Evolutionary conservation across 1,140 invertebrate genomes (phyloP), one percentile per base, ranked within the genome.

Genomic region (Micrasema minimum): DNA sequence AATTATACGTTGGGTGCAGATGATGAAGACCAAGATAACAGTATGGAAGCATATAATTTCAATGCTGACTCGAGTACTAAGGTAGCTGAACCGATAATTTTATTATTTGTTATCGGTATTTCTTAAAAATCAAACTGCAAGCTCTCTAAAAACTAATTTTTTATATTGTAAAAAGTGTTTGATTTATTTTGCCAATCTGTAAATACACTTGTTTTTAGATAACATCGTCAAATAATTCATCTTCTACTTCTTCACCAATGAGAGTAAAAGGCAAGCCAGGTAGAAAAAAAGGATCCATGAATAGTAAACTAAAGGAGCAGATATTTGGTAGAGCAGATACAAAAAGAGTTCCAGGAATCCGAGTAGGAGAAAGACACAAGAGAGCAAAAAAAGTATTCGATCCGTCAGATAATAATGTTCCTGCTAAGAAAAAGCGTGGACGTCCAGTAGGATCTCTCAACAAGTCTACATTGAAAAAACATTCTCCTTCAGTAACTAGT

Each of bases 341-440:
- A 18, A 70, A 74, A 51, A 64, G 45, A 50, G 82, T 79, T 70
- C 76, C 79, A 6, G 80, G 76, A 23, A 80, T 84, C 1, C 77
- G 82, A 61, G 83, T 85, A 14, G 82, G 82, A 31, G 82, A 83
- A 72, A 77, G 82, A 74, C 78, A 82, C 22, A 85, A 85, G 76
- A 83, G 83, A 82, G 90, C 90, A 6, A 92, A 90, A 76, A 91
- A 91, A 81, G 90, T 92, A 0, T 92, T 92, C 78, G 91, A 92
- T 80, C 91, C 91, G n/a, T 92, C 90, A 2, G 91, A 92, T 72
- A 91, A 89, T 73, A 88, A 91, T 82, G 79, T 91, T 5, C 90
- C 90, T 1, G 84, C 88, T 78, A 88, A 77, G 79, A 76, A 87
- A 78, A 88, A 88, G 79, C 81, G 90, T 62, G 89, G 90, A 12